These are phyloP conservation scores for Cygnus olor DNA, from an alignment of 2,797 vertebrate genomes.

Conservation along the genomic window DNA sequence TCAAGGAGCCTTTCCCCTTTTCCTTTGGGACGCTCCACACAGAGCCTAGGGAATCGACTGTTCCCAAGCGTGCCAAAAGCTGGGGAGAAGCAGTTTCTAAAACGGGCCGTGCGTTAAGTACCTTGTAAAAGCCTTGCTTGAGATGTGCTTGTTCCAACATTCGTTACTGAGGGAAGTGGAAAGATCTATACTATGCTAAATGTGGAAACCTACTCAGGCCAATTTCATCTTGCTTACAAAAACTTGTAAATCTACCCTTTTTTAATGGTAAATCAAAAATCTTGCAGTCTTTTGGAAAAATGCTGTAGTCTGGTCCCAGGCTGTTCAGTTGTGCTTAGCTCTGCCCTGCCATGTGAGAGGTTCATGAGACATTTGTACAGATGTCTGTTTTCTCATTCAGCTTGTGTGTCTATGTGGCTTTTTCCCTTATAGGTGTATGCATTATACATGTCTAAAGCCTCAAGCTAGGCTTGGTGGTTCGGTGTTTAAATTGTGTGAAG, in stretches of 20 bases:
- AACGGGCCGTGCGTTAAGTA: not conserved
- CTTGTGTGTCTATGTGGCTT: not conserved
- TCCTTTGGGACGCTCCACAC: not conserved
- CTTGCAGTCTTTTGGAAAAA: not conserved
- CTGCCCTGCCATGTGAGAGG: not conserved
- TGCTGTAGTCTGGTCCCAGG: not conserved
- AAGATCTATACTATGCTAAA: not conserved
- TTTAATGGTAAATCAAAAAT: not conserved
- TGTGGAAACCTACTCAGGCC: not conserved
- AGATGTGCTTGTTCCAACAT: not conserved
- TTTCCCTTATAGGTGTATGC: not conserved
- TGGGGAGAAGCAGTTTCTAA: not conserved
- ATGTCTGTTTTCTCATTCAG: not conserved
- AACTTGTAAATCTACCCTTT: not conserved
- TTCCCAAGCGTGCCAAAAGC: not conserved
- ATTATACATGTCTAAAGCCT: not conserved
- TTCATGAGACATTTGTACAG: not conserved
- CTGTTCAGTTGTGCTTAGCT: not conserved
- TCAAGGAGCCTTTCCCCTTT: not conserved
- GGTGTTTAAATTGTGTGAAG: not conserved
- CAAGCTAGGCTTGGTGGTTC: not conserved
- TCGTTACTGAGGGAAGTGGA: not conserved
- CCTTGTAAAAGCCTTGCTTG: not conserved
- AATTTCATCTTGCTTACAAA: not conserved
- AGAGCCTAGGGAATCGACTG: not conserved